Base-by-base conservation (phyloP, 1,140 invertebrate genomes). In the Rhopalosiphum padi region DNA sequence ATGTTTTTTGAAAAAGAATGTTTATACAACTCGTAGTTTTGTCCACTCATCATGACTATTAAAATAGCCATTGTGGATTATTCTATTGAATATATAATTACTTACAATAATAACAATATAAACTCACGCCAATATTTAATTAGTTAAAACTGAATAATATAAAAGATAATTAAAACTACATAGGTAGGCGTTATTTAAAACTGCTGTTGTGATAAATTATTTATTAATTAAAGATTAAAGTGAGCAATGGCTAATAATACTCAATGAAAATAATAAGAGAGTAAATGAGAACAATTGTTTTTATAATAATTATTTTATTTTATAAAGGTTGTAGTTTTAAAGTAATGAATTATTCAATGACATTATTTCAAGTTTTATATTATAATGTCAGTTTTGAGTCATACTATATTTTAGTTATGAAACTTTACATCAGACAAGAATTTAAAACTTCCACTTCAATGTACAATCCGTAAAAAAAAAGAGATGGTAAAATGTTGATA, bases 361-460 rank as follows among this genome's bases (percentile, higher is more conserved):
- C 46, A 51, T 88, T 88, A 88, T 88, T 88, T 51, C 46, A 3
- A 88, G 18, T 51, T 22, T 51, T 88, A 35, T 21, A 30, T 88
- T 21, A 30, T 88, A 22, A 51, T 88, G 46, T 35, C 86, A 88
- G 86, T 88, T 51, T 88, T 88, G 22, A 88, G 46, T 35, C 46
- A 51, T 51, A 88, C 51, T 88, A 88, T 88, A 48, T 88, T 88
- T 51, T 48, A 88, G 46, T 51, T 88, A 48, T 46, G 30, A 87
- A 48, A 87, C 9, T 46, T 87, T n/a, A 87, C 30, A 5, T 41
- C 23, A 30, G 21, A 18, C 25, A 87, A 46, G 9, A 87, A 46
- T 87, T 46, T 87, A 46, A 77, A 87, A 25, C 43, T 87, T n/a
- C 25, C 43, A 87, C 43, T 48, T 46, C 43, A 87, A 87, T 87